phyloP scores from a whole-genome alignment of 2,113 vertebrate genomes.

The Proteles cristata region DNA sequence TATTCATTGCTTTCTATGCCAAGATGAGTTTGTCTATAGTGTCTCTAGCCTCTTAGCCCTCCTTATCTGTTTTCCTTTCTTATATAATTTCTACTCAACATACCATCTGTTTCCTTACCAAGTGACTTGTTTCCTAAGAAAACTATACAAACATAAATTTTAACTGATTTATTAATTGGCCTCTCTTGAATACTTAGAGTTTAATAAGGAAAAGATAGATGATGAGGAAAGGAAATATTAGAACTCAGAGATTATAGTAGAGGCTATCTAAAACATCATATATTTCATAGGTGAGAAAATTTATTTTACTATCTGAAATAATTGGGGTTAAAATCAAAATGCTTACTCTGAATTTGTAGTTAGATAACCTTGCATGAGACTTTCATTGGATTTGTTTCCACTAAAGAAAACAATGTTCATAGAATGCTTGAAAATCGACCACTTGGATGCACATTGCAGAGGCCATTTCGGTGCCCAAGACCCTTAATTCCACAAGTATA shows the following conservation, averaged over 20 bases:
- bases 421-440: background rate
- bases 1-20: background rate
- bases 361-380: background rate
- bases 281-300: background rate
- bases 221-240: background rate
- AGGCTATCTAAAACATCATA: background rate
- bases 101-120: background rate
- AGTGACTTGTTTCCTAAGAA: background rate
- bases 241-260: background rate
- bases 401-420: background rate
- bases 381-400: background rate
- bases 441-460: background rate
- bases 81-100: background rate
- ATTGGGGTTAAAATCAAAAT: background rate
- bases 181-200: background rate
- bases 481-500: background rate
- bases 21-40: background rate
- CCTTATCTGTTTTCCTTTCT: background rate
- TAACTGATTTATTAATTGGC: background rate
- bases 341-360: background rate
- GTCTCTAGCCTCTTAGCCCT: background rate
- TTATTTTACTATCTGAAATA: constrained; percentile 40
- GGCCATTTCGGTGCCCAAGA: background rate
- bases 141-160: background rate
- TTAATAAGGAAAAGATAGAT: background rate